Conservation (phyloP, 2,888 invertebrate genomes). For the Theristus sp. region DNA sequence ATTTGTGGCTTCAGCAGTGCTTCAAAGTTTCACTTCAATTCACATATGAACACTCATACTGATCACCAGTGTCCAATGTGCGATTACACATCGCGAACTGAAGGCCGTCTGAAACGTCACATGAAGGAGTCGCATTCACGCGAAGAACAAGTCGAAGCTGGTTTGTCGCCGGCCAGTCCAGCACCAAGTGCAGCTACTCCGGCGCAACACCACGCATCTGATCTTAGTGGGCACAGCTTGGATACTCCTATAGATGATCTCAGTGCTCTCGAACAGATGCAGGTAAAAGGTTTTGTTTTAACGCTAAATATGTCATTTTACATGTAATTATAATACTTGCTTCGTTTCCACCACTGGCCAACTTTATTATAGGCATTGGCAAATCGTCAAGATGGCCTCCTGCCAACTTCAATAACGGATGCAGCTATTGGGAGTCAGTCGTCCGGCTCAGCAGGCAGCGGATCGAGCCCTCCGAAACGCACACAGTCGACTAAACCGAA, state of each 20-base stretch:
- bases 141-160: constrained; percentile 21
- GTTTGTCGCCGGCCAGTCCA: constrained; percentile 10
- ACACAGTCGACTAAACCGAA: constrained; percentile 38
- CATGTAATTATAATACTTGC: neutral
- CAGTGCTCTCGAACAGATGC: constrained; percentile 19
- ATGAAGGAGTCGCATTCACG: constrained; percentile 37
- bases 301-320: neutral
- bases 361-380: neutral
- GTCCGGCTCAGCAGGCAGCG: neutral
- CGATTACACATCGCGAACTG: constrained; percentile 38
- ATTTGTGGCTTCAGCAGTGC: constrained; percentile 34
- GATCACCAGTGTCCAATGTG: constrained; percentile 40
- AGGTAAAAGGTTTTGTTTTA: constrained; percentile 8
- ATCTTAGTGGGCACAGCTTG: too few relatives aligned
- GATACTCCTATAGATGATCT: neutral
- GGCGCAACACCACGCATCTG: too few relatives aligned
- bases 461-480: neutral
- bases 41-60: constrained; percentile 41
- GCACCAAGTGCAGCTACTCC: neutral
- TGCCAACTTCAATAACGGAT: neutral
- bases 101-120: constrained; percentile 39
- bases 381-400: neutral
- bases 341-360: too few relatives aligned
- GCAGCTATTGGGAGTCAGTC: neutral
- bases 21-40: constrained; percentile 35